A percentile compares a stretch with the other conserved stretches of the same genome.
phyloP scores from a whole-genome alignment of 2,113 vertebrate species.

The Cheirogaleus medius region DNA sequence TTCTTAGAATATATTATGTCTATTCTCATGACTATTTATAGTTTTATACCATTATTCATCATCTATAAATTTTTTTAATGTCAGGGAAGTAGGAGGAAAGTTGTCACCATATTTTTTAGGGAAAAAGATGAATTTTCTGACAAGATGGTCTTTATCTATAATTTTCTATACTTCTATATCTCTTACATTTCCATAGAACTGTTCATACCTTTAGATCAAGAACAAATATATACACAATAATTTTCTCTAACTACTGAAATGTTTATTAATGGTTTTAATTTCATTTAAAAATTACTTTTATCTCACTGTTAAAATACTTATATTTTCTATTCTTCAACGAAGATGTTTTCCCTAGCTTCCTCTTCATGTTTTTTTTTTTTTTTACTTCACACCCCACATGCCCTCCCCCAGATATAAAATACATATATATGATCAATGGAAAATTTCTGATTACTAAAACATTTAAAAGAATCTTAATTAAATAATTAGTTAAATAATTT shows the following conservation, averaged over 20 bases:
- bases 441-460: conserved; percentile 62
- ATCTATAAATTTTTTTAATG: conserved; percentile 33
- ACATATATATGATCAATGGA: background rate
- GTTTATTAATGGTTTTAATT: conserved; percentile 37
- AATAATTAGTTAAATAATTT: conserved; percentile 34
- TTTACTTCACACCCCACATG: background rate
- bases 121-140: conserved; percentile 52
- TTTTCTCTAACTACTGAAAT: background rate
- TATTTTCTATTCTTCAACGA: background rate
- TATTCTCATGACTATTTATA: conserved; percentile 27
- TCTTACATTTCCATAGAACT: conserved; percentile 17
- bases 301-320: conserved; percentile 16
- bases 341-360: background rate
- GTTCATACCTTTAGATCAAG: background rate
- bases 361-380: background rate
- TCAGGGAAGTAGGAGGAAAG: conserved; percentile 49
- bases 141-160: conserved; percentile 24
- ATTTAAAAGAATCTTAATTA: conserved; percentile 40
- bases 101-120: conserved; percentile 56
- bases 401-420: background rate
- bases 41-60: conserved; percentile 36
- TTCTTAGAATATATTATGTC: background rate
- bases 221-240: background rate
- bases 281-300: conserved; percentile 13
- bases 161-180: conserved; percentile 13